Base-by-base conservation (phyloP, 2,113 vertebrate genomes). In the Scatophagus argus region DNA sequence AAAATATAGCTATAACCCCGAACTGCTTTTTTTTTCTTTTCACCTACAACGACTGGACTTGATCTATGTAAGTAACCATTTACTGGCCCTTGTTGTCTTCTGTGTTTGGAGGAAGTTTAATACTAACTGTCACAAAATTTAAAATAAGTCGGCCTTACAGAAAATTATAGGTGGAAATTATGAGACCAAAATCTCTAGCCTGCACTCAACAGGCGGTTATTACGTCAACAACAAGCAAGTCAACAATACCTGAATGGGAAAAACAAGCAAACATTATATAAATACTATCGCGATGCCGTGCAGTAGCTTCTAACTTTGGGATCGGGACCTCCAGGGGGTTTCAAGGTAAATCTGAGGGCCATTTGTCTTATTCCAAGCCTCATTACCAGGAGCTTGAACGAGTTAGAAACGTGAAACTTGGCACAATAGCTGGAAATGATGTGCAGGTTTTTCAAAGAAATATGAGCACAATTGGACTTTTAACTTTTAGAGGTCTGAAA, bases 31-130 rank as follows among this genome's bases (percentile, higher is more conserved):
- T n/a, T n/a, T n/a, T n/a, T n/a, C 11, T 46, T 43, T 11, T 43
- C 12, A n/a, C 23, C 31, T 32, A 17, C 36, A 43, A 12, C 65
- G 6, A 47, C 60, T 27, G n/a, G 60, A 41, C 68, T 38, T 38
- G 38, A 58, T 32, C 19, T 3, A 27, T 46, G 79, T 87, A 17
- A 87, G 81, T 82, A 60, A 38, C 43, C 9, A 3, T 74, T 32
- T 32, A 6, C 3, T 6, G 2, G 1, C 4, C 13, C 27, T 3
- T 29, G 3, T 10, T 14, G 6, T 39, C 13, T n/a, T 25, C 13
- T 59, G 19, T 43, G 25, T 25, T 17, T 51, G 67, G 49, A 34
- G 0, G 44, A 39, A 60, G 21, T 67, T 68, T 39, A 0, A 41
- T 25, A 19, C 6, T 17, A n/a, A 31, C n/a, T 6, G 2, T 21